Base-by-base conservation (phyloP, 1,140 invertebrate species). In the Limonius californicus region DNA sequence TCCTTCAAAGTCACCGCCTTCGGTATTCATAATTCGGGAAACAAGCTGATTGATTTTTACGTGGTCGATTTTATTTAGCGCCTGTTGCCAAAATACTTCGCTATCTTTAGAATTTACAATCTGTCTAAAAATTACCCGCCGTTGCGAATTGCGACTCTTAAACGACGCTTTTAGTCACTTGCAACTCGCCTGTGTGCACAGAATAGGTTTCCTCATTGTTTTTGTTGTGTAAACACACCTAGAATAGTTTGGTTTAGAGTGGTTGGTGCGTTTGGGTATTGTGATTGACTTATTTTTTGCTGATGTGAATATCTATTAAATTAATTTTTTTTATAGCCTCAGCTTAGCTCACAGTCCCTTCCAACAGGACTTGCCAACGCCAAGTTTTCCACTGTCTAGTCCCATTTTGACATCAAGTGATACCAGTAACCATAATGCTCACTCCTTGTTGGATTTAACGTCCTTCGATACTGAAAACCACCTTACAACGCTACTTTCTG, bases 381-480 rank as follows among this genome's bases (percentile, higher is more conserved):
- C 50, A 11, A 15, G 21, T 8, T 65, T 63, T 21, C 50, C 58
- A 12, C 59, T 60, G 20, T 65, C 61, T 15, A 62, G 43, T 4
- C 60, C 61, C n/a, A 27, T 27, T 27, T 23, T 15, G 32, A 7
- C 43, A 55, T 19, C 54, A 27, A 43, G 20, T 8, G 54, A 32
- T 4, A 50, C n/a, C 45, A 18, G 16, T n/a, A 11, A 3, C 19
- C n/a, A 50, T 20, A 63, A 43, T 59, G 67, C 50, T 19, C 58
- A 66, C 12, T 65, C 64, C 9, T 54, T 70, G 3, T 45, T 72
- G 14, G 68, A 73, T 63, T 66, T 72, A 12, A 69, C 69, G 9
- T 59, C 73, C 42, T 57, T 50, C 19, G 57, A 61, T 7, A 54
- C 72, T 42, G 70, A 73, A 50, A 68, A 72, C 70, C 70, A 72